Evolutionary conservation across 2,113 vertebrate genomes (phyloP), one percentile per base, ranked within the genome.

Genomic region (Miniopterus natalensis): DNA sequence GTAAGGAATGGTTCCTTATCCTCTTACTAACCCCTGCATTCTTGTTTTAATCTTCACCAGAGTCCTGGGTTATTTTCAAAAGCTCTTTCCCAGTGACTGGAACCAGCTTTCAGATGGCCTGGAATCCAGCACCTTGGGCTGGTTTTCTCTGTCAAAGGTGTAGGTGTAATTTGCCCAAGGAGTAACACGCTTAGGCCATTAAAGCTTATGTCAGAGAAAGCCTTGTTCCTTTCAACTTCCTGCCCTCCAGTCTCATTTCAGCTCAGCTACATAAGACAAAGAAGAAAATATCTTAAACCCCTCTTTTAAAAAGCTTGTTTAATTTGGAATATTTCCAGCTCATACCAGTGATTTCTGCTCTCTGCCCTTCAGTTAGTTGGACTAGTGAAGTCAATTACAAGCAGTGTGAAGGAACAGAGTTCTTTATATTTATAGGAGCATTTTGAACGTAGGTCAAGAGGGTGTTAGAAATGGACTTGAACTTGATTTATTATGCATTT

Each of bases 51-150:
- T 92, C 78, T 80, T 95, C 53, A 27, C 73, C 47, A 25, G 29
- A 70, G 91, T 89, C 84, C 59, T 65, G 17, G 17, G 59, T 85
- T 92, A 31, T 57, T 88, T 91, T 71, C 78, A 78, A 70, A 93
- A 85, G 11, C 14, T 95, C 53, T 88, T 88, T 66, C 71, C 78
- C 36, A 13, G 0, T 84, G 42, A 59, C 25, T 91, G 14, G 55
- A 79, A 65, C 55, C 42, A 68, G 55, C 18, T 83, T 80, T 90
- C 77, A 45, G 25, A 21, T 36, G 8, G 45, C 31, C 86, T 77
- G 14, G 17, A 42, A 29, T 55, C n/a, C 31, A 40, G 45, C 36
- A n/a, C 47, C n/a, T 42, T 8, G 11, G 25, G 51, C 73, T 65
- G 5, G 6, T 59, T 92, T 91, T 81, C 51, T 81, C n/a, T 40